Base-by-base conservation (phyloP, 2,797 vertebrate species). In the Platalea minor region DNA sequence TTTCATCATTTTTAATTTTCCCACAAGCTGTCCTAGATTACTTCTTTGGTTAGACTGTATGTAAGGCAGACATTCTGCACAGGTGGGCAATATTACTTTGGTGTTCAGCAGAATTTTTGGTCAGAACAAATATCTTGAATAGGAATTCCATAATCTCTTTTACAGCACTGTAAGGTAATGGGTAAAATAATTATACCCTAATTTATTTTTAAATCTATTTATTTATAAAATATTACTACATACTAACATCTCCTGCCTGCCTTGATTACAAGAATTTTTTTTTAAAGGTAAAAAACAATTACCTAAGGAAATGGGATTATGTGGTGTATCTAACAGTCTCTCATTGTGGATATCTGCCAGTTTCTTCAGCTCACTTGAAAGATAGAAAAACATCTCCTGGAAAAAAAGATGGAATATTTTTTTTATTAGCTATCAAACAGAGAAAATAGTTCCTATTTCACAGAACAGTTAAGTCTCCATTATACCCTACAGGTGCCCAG, bases 261-360 rank as follows among this genome's bases (percentile, higher is more conserved):
- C 78, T 79, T 61, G 21, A 75, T 85, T 63, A 91, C 0, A 50
- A 50, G 13, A 50, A 14, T 25, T 50, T 50, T 50, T 50, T 50
- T 50, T 50, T 75, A 8, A 88, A 73, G 29, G 75, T 63, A 82
- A 84, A 91, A 33, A 60, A 65, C 29, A 72, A 68, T 97, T 98
- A 99, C 99, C 99, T 97, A 99, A 98, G 60, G 99, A 99, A 97
- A 99, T 99, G 85, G 99, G 99, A 97, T 99, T 99, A 96, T 99
- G 99, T 65, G 99, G 98, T 77, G 99, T 99, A 80, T 98, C 97
- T 88, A 99, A 98, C 77, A 99, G 96, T 95, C 99, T 98, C 97
- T 99, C 99, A 68, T 97, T 98, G 45, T 99, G 98, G 73, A 86
- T 97, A 91, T 98, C 98, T 59, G 99, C 99, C 95, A 99, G 97